Percentiles rank a stretch among this genome's conserved stretches.
These are phyloP conservation scores for Zootermopsis nevadensis DNA, from an alignment of 2,888 invertebrate species.

Conservation along the genomic window DNA sequence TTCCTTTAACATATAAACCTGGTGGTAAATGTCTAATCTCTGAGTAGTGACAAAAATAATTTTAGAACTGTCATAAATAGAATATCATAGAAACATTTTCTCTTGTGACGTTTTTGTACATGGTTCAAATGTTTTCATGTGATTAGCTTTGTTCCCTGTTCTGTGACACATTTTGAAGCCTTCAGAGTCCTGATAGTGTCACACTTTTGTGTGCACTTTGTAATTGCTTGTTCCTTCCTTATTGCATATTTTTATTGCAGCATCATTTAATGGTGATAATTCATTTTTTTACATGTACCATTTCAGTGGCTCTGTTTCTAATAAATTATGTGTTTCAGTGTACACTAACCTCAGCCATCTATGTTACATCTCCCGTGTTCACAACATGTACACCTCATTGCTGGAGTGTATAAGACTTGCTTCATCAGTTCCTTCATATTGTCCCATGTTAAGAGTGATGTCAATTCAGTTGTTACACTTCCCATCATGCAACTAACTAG, in stretches of 20 bases:
- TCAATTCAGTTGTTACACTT: too few relatives aligned
- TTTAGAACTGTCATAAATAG: too few relatives aligned
- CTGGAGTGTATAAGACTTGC: too few relatives aligned
- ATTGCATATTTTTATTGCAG: background rate
- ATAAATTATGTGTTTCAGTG: background rate
- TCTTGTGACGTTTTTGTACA: too few relatives aligned
- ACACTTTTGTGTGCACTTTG: background rate
- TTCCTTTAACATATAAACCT: too few relatives aligned
- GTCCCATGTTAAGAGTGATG: background rate
- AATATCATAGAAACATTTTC: too few relatives aligned
- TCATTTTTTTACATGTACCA: background rate
- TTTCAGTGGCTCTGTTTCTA: background rate
- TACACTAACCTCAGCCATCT: background rate
- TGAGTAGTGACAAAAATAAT: too few relatives aligned
- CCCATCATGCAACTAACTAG: background rate
- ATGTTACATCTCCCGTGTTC: background rate
- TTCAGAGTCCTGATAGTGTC: background rate
- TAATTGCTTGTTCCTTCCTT: background rate
- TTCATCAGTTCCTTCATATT: too few relatives aligned
- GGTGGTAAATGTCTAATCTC: too few relatives aligned
- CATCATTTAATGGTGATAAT: too few relatives aligned
- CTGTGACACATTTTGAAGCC: background rate
- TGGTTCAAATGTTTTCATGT: too few relatives aligned
- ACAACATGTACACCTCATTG: background rate
- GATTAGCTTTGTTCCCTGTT: too few relatives aligned